Conservation (phyloP, 2,888 invertebrate species). For the Chloromyia formosa region DNA sequence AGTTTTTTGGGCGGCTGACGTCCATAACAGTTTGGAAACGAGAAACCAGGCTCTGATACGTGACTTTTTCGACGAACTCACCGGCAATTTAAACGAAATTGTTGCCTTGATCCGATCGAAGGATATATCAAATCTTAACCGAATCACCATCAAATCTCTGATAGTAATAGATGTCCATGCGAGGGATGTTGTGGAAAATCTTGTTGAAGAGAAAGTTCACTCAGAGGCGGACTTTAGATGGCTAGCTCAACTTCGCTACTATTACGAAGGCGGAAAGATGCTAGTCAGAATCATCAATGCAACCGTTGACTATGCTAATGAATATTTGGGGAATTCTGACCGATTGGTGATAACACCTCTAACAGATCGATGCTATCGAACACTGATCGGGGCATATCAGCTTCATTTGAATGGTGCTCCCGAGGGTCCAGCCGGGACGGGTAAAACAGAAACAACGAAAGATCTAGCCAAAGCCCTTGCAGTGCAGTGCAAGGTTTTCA, state of each 20-base stretch:
- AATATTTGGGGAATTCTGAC: slow-evolving; percentile 75
- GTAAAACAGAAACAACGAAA: slow-evolving; percentile 92
- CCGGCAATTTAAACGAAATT: slow-evolving; percentile 67
- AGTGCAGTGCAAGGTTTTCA: slow-evolving; percentile 82
- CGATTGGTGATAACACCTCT: slow-evolving; percentile 70
- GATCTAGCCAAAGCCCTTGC: slow-evolving; percentile 92
- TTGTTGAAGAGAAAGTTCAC: slow-evolving; percentile 66
- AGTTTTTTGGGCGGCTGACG: slow-evolving; percentile 73
- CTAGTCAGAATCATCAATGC: slow-evolving; percentile 74
- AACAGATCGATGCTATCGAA: slow-evolving; percentile 75
- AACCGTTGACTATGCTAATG: slow-evolving; percentile 74
- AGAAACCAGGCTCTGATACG: slow-evolving; percentile 63
- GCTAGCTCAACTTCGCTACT: slow-evolving; percentile 77
- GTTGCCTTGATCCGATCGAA: slow-evolving; percentile 69
- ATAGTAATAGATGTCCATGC: slow-evolving; percentile 79
- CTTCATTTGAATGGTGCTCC: slow-evolving; percentile 76
- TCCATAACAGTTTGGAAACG: slow-evolving; percentile 67
- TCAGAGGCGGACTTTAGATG: slow-evolving; percentile 74
- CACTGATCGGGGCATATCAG: slow-evolving; percentile 75
- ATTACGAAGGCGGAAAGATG: slow-evolving; percentile 70
- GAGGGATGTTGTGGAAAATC: slow-evolving; percentile 71
- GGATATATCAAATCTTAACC: slow-evolving; percentile 67
- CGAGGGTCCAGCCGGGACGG: slow-evolving; percentile 84
- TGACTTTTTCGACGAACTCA: slow-evolving; percentile 64
- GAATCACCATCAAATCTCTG: slow-evolving; percentile 74